Evolutionary conservation across 2,888 invertebrate species (phyloP).

Genomic region (Nephrocerus scutellatus): DNA sequence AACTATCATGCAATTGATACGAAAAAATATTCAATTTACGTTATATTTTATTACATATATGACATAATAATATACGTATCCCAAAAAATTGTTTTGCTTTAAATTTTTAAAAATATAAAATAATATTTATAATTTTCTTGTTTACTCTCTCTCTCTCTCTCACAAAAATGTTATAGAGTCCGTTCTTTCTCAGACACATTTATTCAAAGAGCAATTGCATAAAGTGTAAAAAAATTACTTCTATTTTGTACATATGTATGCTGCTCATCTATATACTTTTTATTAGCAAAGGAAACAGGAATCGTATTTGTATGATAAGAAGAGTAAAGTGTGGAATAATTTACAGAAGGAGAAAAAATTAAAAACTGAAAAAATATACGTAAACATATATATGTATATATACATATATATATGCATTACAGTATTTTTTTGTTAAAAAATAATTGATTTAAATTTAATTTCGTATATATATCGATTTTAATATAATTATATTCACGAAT

Average conservation of each 20-base stretch:
- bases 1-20: constrained; percentile 16
- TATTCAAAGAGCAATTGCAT: neutral
- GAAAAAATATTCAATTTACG: constrained; percentile 1
- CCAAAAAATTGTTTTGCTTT: constrained; percentile 14
- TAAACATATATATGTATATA: constrained; percentile 22
- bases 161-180: too few species aligned
- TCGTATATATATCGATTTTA: constrained; percentile 16
- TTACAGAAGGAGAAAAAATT: constrained; percentile 41
- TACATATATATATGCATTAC: neutral
- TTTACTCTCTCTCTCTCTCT: too few species aligned
- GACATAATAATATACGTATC: too few species aligned
- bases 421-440: constrained; percentile 1
- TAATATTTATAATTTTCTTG: too few species aligned
- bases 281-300: constrained; percentile 1
- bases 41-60: constrained; percentile 5
- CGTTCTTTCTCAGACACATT: too few species aligned
- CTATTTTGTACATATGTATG: neutral
- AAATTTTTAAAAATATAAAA: too few species aligned
- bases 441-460: too few species aligned
- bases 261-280: neutral
- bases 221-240: neutral
- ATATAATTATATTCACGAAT: constrained; percentile 22
- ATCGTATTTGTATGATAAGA: constrained; percentile 5
- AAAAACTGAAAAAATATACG: neutral
- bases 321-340: constrained; percentile 29